A percentile compares a stretch with the other conserved stretches of the same genome.
These are phyloP conservation scores for Pygocentrus nattereri DNA, from an alignment of 2,797 vertebrate species.

Conservation along the genomic window DNA sequence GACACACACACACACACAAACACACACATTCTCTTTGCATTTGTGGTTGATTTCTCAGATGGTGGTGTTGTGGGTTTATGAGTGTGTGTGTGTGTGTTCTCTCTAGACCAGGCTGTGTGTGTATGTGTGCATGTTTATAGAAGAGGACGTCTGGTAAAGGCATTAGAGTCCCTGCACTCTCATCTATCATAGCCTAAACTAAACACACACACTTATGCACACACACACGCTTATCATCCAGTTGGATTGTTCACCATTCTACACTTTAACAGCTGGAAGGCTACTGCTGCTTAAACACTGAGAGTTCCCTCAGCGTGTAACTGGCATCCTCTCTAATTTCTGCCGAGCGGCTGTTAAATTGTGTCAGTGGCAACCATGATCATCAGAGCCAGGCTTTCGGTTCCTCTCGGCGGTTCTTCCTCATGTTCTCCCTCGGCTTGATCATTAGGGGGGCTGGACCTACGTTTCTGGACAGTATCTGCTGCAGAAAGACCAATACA, in stretches of 20 bases:
- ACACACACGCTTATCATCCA: not conserved
- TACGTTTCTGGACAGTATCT: too few relatives aligned
- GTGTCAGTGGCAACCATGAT: too few relatives aligned
- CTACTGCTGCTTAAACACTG: not conserved
- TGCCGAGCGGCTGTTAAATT: not conserved
- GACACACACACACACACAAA: conserved; percentile 28
- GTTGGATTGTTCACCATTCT: not conserved
- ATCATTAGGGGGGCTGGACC: too few relatives aligned
- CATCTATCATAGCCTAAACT: conserved; percentile 46
- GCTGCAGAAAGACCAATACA: too few relatives aligned
- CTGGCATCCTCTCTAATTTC: not conserved
- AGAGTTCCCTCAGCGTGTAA: not conserved
- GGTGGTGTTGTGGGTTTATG: not conserved
- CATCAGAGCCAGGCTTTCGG: too few relatives aligned
- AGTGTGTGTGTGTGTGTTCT: not conserved
- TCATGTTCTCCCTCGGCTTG: not conserved
- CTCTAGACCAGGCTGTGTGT: conserved; percentile 13
- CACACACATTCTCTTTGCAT: conserved; percentile 21
- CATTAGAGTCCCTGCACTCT: conserved; percentile 31
- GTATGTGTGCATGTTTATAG: conserved; percentile 45
- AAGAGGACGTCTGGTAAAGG: conserved; percentile 54
- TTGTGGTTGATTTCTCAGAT: conserved; percentile 37
- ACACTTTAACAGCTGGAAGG: not conserved
- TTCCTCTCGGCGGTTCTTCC: not conserved
- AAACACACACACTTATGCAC: conserved; percentile 44